Percentiles rank a stretch among this genome's conserved stretches.
phyloP scores from a whole-genome alignment of 1,140 invertebrate species.

The Drosophila pachea region DNA sequence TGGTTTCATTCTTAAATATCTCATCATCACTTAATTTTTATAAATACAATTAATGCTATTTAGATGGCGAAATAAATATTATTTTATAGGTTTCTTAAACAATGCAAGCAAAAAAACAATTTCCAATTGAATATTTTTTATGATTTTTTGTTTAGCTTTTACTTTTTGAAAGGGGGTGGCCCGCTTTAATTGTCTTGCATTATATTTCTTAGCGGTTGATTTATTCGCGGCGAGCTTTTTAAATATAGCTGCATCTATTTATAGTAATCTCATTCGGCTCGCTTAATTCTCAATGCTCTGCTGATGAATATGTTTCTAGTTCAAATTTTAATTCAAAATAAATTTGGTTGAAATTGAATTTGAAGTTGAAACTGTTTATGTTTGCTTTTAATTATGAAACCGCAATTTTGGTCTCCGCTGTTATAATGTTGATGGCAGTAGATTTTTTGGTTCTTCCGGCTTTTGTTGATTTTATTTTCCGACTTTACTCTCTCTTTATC shows the following conservation, averaged over 20 bases:
- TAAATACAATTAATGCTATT: too few relatives aligned
- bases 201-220: conserved; percentile 28
- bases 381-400: conserved; percentile 75
- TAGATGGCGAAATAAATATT: too few relatives aligned
- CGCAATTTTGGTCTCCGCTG: conserved; percentile 27
- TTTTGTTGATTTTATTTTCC: conserved; percentile 5
- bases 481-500: conserved; percentile 37
- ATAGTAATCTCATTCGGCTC: conserved; percentile 43
- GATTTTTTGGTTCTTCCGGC: conserved; percentile 29
- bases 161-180: conserved; percentile 3
- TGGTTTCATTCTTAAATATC: too few relatives aligned
- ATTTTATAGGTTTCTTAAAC: too few relatives aligned
- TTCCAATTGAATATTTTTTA: too few relatives aligned
- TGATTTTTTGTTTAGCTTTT: conserved; percentile 4
- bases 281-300: conserved; percentile 25
- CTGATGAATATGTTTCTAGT: conserved; percentile 44
- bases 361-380: conserved; percentile 54
- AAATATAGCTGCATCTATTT: conserved; percentile 65
- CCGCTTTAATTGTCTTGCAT: conserved; percentile 28
- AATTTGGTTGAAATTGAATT: conserved; percentile 64
- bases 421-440: conserved; percentile 43
- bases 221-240: conserved; percentile 26
- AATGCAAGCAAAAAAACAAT: too few relatives aligned
- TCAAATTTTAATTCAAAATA: conserved; percentile 47
- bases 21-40: too few relatives aligned